Evolutionary conservation across 2,888 invertebrate species (phyloP), one percentile per base, ranked within the genome.

Genomic region (Argyresthia albistria): DNA sequence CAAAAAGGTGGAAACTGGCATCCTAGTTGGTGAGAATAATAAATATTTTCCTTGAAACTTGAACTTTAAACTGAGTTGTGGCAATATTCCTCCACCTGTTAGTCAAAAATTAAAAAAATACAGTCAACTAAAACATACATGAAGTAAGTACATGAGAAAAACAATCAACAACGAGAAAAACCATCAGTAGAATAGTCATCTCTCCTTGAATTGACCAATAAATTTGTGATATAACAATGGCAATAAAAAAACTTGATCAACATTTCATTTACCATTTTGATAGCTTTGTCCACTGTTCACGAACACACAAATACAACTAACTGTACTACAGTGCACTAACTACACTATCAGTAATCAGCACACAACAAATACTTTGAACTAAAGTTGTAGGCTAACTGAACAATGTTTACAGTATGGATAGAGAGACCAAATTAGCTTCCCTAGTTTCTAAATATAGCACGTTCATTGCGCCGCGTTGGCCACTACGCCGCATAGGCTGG

Each of bases 1-100:
- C 53, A 88, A 80, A 60, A 82, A 82, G 65, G 70, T 82, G 61
- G 87, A 87, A 60, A 86, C 84, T 55, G 82, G 84, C 54, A 70
- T 86, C 56, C 70, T 88, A 64, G 73, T 88, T 60, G 86, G 83
- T 82, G 63, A 65, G 74, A 15, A 48, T 48, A 55, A 53, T 35
- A 45, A 55, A 9, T 36, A 8, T 36, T 36, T 36, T 7, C 9
- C 7, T 36, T 36, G 36, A 25, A 25, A 25, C 25, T 25, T 25
- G 25, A 25, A 25, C 2, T 25, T 25, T 25, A 25, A 25, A 25
- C 25, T 25, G 3, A 6, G 3, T 25, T 6, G 6, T 25, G 6
- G 25, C 25, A 25, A 25, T 25, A 25, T 25, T 25, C 6, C 6
- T n/a, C n/a, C n/a, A n/a, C n/a, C n/a, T n/a, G n/a, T n/a, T n/a